phyloP scores from a whole-genome alignment of 2,888 invertebrate species.

The Gnatocerus cornutus region DNA sequence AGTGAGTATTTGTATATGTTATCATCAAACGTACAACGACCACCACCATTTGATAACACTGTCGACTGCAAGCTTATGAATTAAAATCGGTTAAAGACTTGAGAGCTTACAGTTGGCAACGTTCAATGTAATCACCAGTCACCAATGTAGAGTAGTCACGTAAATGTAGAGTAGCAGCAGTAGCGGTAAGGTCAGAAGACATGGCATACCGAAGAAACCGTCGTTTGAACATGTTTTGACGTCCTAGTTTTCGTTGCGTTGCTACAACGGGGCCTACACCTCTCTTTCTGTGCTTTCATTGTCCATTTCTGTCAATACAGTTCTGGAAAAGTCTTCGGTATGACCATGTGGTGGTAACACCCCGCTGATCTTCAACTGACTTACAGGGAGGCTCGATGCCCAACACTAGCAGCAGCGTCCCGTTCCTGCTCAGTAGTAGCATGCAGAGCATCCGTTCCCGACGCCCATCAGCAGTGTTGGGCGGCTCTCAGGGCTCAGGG shows the following conservation, averaged over 20 bases:
- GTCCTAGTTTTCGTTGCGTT: too few relatives aligned
- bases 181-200: not conserved
- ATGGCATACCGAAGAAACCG: slow-evolving; percentile 2
- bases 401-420: slow-evolving; percentile 91
- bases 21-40: slow-evolving; percentile 23
- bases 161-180: slow-evolving; percentile 6
- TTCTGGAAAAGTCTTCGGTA: slow-evolving; percentile 12
- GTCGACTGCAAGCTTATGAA: not conserved
- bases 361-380: slow-evolving; percentile 44
- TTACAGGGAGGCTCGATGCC: slow-evolving; percentile 91
- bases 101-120: not conserved
- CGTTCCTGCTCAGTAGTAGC: slow-evolving; percentile 86
- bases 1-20: slow-evolving; percentile 79
- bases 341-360: not conserved
- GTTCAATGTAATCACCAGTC: slow-evolving; percentile 31
- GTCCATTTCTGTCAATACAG: not conserved
- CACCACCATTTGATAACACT: slow-evolving; percentile 5
- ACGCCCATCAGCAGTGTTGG: slow-evolving; percentile 82
- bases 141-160: slow-evolving; percentile 35
- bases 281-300: not conserved
- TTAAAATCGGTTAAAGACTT: too few relatives aligned
- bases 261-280: too few relatives aligned
- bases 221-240: not conserved
- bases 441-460: slow-evolving; percentile 85
- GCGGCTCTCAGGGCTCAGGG: slow-evolving; percentile 81